phyloP scores from a whole-genome alignment of 2,888 invertebrate species.

The Philonicus albiceps region DNA sequence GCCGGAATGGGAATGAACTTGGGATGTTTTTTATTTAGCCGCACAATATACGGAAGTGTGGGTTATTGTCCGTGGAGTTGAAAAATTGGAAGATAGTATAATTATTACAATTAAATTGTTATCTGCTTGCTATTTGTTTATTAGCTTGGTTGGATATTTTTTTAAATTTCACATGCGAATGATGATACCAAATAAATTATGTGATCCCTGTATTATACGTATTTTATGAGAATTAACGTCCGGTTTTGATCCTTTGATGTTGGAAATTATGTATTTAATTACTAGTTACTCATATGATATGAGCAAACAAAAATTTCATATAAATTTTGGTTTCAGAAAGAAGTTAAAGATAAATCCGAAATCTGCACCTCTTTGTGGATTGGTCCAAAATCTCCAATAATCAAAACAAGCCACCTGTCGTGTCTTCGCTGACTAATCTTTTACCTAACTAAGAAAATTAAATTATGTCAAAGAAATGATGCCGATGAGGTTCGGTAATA shows the following conservation, averaged over 20 bases:
- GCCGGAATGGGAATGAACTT: background rate
- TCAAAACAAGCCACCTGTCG: background rate
- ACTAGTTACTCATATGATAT: no score
- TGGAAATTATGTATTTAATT: no score
- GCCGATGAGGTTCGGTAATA: background rate
- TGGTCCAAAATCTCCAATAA: background rate
- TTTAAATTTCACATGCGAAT: no score
- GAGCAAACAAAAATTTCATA: no score
- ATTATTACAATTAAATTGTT: background rate
- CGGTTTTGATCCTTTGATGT: no score
- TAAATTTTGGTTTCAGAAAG: background rate
- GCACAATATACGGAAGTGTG: background rate
- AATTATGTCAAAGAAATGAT: background rate
- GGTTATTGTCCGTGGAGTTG: background rate
- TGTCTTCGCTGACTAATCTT: background rate
- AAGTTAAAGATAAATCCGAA: background rate
- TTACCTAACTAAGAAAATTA: background rate
- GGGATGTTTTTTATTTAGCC: background rate
- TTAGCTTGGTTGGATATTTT: background rate
- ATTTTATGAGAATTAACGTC: no score
- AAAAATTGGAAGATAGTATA: background rate
- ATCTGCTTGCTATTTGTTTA: no score
- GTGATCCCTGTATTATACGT: no score
- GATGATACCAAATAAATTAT: no score
- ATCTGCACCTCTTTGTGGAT: background rate